These are phyloP conservation scores for Ooceraea biroi DNA, from an alignment of 1,140 invertebrate species.

Conservation along the genomic window DNA sequence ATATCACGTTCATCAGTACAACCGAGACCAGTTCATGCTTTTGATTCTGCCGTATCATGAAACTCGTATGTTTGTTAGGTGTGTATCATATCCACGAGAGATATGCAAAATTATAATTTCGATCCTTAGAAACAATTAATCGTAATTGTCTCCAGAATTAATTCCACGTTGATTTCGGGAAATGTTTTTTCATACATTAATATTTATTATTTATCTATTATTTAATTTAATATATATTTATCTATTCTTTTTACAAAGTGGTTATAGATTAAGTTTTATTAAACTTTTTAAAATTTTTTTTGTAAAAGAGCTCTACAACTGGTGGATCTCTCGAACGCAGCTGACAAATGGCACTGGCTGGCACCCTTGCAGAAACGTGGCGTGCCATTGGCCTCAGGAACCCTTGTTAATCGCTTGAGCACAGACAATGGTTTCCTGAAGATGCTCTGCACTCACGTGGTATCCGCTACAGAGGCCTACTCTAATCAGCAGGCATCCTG, in stretches of 20 bases:
- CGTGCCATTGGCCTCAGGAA: conserved; percentile 89
- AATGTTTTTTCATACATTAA: background rate
- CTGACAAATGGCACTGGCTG: conserved; percentile 93
- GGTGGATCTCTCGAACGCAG: conserved; percentile 88
- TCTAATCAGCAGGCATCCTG: conserved; percentile 86
- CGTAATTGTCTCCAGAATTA: background rate
- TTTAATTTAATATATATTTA: too few relatives aligned
- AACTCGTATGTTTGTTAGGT: conserved; percentile 94
- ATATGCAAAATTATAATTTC: background rate
- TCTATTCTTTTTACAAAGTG: background rate
- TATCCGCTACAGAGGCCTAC: conserved; percentile 89
- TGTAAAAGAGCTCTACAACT: conserved; percentile 90
- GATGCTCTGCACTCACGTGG: conserved; percentile 90
- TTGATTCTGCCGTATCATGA: conserved; percentile 96
- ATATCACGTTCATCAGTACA: conserved; percentile 95
- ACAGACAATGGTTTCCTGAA: conserved; percentile 90
- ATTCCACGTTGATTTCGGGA: background rate
- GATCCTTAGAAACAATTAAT: too few relatives aligned
- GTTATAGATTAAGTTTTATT: background rate
- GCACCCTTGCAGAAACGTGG: conserved; percentile 91
- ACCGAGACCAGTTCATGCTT: conserved; percentile 92
- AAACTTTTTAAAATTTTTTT: background rate
- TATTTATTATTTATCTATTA: background rate
- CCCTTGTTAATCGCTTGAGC: conserved; percentile 91
- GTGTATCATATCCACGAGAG: conserved; percentile 1